Evolutionary conservation across 64 coral and sea anemone genomes (phyloP).

Genomic region (Actinia tenebrosa): DNA sequence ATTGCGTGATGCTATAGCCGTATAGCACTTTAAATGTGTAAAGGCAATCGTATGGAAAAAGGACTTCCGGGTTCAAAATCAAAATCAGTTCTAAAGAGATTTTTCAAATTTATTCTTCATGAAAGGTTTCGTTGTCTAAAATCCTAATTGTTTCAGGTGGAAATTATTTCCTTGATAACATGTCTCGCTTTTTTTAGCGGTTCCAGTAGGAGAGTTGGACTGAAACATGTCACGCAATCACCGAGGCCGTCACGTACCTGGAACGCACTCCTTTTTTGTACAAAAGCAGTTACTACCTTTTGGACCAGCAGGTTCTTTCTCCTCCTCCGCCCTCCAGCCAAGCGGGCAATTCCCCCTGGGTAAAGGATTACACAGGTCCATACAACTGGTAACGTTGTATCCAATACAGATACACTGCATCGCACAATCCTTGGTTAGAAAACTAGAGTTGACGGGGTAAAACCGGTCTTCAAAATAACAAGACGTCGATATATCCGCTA

Average conservation of each 20-base stretch:
- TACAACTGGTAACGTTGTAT: background rate
- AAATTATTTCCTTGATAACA: too few species aligned
- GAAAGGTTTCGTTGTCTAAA: too few species aligned
- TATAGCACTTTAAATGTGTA: too few species aligned
- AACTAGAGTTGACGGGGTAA: constrained; percentile 20
- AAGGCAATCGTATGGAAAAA: too few species aligned
- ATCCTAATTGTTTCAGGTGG: too few species aligned
- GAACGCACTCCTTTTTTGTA: constrained; percentile 20
- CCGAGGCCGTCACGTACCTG: background rate
- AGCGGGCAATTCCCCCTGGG: background rate
- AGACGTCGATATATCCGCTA: background rate
- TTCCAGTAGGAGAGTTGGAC: too few species aligned
- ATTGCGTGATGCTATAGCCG: too few species aligned
- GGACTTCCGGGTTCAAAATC: too few species aligned
- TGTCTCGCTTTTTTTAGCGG: too few species aligned
- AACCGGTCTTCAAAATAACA: background rate
- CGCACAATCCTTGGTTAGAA: constrained; percentile 10
- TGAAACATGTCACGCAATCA: background rate
- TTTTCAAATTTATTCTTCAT: too few species aligned
- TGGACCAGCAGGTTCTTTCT: background rate
- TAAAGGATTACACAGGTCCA: constrained; percentile 19
- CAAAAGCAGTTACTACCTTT: constrained; percentile 29
- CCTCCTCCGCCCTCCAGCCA: background rate
- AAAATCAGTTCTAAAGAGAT: too few species aligned
- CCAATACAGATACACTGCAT: constrained; percentile 29